Base-by-base conservation (phyloP, 2,113 vertebrate genomes). In the Corythornis vintsioides region DNA sequence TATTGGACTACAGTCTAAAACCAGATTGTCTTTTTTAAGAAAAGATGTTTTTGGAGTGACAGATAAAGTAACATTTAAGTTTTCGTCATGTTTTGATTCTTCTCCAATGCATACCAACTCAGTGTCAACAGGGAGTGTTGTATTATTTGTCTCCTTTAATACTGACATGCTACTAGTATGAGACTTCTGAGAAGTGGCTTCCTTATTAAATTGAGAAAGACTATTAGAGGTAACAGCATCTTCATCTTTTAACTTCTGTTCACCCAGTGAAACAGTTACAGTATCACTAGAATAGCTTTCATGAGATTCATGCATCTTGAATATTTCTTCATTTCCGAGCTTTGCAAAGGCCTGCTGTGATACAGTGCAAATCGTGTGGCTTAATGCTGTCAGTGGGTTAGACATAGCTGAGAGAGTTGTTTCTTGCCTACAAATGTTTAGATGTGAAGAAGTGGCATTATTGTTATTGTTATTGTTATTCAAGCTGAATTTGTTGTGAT, bases 391-490 rank as follows among this genome's bases (percentile, higher is more conserved):
- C 94, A 89, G 74, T 77, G 63, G 83, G 73, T 83, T 60, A 66
- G 77, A 47, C 7, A 21, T 33, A 83, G 61, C 90, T 79, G 88
- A 94, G 81, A 89, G 72, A 71, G 63, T 84, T 96, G 48, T 83
- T 85, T 93, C 88, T 73, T 94, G 90, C 50, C 80, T 88, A 71
- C 59, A 83, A 63, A 90, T 81, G 67, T 86, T 96, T 86, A 15
- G 42, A 71, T 92, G 67, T 13, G 78, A 85, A 52, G 78, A 88
- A 77, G 76, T 73, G 48, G 90, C 22, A 25, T 95, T 64, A 84
- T 96, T 96, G 74, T 98, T 99, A 31, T 98, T 99, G 66, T 99
- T 98, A 92, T 98, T 99, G 94, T 90, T 97, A 93, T 97, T 98
- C 43, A 95, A 91, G 67, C 81, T 95, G 63, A 53, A 77, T 57